Evolutionary conservation across 2,113 vertebrate genomes (phyloP).

Genomic region (Pogona vitticeps): DNA sequence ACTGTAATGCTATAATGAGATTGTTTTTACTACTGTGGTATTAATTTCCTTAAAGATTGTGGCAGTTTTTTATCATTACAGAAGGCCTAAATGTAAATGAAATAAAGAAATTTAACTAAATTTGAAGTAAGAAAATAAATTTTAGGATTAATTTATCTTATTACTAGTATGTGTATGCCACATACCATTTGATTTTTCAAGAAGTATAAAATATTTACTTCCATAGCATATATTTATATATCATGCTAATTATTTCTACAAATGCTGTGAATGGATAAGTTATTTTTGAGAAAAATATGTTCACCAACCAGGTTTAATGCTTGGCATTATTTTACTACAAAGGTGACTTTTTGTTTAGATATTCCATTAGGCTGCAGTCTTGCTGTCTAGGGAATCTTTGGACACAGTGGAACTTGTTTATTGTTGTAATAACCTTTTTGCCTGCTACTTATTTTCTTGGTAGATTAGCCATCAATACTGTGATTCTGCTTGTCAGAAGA

Average conservation of each 20-base stretch:
- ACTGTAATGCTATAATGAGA: constrained; percentile 22
- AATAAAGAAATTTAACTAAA: background rate
- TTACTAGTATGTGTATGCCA: background rate
- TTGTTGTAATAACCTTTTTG: too few species aligned
- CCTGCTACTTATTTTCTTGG: background rate
- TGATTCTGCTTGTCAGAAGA: background rate
- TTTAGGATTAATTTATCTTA: constrained; percentile 7
- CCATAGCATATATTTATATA: constrained; percentile 7
- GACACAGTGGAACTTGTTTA: background rate
- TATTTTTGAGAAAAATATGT: background rate
- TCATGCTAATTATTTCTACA: constrained; percentile 5
- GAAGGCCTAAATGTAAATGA: background rate
- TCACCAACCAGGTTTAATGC: background rate
- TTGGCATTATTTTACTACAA: background rate
- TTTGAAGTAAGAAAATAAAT: background rate
- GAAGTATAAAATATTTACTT: constrained; percentile 2
- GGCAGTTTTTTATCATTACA: background rate
- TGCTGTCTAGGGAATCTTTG: background rate
- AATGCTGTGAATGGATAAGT: background rate
- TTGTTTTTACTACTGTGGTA: background rate
- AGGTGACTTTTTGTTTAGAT: background rate
- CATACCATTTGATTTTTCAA: background rate
- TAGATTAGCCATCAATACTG: background rate
- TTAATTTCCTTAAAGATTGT: background rate
- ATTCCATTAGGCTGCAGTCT: background rate